phyloP scores from a whole-genome alignment of 2,888 invertebrate species.

The Glaucopsyche alexis region DNA sequence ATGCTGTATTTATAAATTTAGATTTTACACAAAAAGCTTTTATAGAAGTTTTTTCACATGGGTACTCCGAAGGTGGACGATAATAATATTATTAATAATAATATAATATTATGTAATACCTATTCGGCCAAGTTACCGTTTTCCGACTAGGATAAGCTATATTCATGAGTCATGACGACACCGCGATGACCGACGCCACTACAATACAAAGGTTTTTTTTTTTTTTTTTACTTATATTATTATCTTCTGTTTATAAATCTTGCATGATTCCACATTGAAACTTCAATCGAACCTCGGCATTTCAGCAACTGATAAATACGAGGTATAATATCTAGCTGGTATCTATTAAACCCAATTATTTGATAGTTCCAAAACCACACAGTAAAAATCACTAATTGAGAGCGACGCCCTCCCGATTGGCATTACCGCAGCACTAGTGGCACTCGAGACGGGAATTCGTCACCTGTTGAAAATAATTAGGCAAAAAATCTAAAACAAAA shows the following conservation, averaged over 20 bases:
- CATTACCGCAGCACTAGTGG: conserved; percentile 62
- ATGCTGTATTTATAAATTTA: too few species aligned
- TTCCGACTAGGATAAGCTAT: too few species aligned
- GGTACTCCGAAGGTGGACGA: too few species aligned
- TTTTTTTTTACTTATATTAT: too few species aligned
- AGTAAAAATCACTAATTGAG: conserved; percentile 67
- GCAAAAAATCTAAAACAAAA: conserved; percentile 79
- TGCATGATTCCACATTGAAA: not conserved
- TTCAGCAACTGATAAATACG: not conserved
- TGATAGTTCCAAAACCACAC: conserved; percentile 30
- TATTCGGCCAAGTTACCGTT: too few species aligned
- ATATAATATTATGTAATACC: too few species aligned
- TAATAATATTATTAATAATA: too few species aligned
- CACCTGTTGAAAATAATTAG: conserved; percentile 81
- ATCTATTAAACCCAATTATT: not conserved
- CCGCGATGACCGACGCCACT: too few species aligned
- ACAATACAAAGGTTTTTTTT: too few species aligned
- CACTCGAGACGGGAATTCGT: conserved; percentile 76
- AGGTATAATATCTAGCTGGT: not conserved
- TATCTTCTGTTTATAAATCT: not conserved
- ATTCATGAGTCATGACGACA: too few species aligned
- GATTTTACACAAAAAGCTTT: too few species aligned
- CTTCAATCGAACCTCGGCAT: not conserved
- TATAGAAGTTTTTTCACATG: too few species aligned
- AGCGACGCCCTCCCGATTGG: conserved; percentile 60